A percentile compares a stretch with the other conserved stretches of the same genome.
Evolutionary conservation across 1,140 invertebrate species (phyloP).

Genomic region (Drosophila trapezifrons): DNA sequence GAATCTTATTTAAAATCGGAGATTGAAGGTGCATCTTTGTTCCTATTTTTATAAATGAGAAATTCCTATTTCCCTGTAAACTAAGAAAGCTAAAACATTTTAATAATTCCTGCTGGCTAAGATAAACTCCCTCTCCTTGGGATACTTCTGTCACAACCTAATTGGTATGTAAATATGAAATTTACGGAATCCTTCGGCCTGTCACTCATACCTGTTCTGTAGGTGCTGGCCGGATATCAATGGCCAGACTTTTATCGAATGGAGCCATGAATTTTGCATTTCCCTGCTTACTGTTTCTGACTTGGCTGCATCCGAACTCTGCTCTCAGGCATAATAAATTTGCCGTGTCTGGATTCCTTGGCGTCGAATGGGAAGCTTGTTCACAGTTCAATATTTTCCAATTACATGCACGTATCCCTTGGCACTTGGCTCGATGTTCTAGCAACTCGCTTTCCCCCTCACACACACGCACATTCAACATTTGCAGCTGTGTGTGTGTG

Average conservation of each 20-base stretch:
- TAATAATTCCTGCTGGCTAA: background rate
- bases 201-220: conserved; percentile 1
- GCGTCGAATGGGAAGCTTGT: conserved; percentile 45
- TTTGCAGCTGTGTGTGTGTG: conserved; percentile 12
- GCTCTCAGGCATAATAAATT: conserved; percentile 55
- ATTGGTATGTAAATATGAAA: background rate
- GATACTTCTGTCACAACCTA: background rate
- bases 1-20: background rate
- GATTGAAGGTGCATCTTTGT: background rate
- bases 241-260: background rate
- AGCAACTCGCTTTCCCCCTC: background rate
- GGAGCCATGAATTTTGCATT: conserved; percentile 29
- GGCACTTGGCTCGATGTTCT: conserved; percentile 25
- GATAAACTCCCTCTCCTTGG: background rate
- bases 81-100: background rate
- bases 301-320: conserved; percentile 24
- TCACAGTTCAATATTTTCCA: conserved; percentile 73
- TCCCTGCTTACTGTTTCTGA: conserved; percentile 14
- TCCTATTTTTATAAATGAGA: background rate
- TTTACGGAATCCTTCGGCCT: background rate
- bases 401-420: conserved; percentile 71
- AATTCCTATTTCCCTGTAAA: background rate
- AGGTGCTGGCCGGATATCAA: conserved; percentile 14
- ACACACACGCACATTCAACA: conserved; percentile 20
- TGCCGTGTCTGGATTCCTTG: conserved; percentile 39